A percentile compares a stretch with the other conserved stretches of the same genome.
phyloP scores from a whole-genome alignment of 2,113 vertebrate genomes.

The Zosterops hypoxanthus region DNA sequence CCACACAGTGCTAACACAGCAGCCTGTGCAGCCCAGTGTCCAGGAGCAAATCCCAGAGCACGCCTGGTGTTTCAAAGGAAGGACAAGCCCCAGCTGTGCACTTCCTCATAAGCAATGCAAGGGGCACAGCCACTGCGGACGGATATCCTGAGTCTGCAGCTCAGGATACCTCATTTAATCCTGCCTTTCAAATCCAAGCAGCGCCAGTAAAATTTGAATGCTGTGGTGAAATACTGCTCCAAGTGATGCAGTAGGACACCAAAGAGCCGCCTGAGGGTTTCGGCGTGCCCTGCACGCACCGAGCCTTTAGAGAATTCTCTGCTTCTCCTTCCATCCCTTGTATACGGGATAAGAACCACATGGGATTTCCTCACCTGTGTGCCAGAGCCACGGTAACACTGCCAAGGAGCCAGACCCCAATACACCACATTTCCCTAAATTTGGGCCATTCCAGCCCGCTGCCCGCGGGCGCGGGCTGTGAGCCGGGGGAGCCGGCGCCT shows the following conservation, averaged over 20 bases:
- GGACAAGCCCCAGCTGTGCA: fast-evolving
- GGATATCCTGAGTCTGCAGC: neutral
- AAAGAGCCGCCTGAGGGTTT: neutral
- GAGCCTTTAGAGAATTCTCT: fast-evolving
- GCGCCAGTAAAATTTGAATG: fast-evolving
- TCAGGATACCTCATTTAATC: neutral
- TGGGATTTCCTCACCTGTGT: fast-evolving
- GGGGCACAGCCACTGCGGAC: fast-evolving
- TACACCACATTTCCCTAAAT: fast-evolving
- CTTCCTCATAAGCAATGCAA: fast-evolving
- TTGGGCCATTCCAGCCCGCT: neutral
- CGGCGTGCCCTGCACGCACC: fast-evolving
- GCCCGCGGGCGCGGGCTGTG: neutral
- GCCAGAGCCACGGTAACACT: fast-evolving
- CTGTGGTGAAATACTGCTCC: fast-evolving
- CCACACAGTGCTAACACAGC: neutral
- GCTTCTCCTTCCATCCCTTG: fast-evolving
- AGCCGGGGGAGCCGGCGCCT: neutral
- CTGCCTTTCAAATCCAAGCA: neutral
- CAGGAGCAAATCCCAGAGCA: fast-evolving
- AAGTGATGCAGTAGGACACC: fast-evolving
- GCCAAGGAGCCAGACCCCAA: neutral
- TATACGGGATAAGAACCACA: fast-evolving
- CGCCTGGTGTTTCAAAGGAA: neutral
- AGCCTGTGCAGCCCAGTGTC: fast-evolving